phyloP scores from a whole-genome alignment of 2,888 invertebrate species.

The Archips crataeganus region DNA sequence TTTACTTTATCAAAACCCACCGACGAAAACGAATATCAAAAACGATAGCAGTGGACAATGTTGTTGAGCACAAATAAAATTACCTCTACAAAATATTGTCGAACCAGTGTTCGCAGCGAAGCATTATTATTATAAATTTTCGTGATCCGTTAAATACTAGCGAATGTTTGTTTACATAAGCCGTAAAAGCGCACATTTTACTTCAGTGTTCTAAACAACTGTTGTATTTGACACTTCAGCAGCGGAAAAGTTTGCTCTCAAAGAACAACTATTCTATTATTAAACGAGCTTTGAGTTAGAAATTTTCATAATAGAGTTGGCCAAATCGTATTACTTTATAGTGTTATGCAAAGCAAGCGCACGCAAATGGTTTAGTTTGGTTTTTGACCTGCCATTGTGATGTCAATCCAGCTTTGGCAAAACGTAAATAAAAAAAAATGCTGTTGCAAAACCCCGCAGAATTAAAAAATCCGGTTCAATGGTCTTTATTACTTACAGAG shows the following conservation, averaged over 20 bases:
- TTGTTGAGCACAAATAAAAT: too few species aligned
- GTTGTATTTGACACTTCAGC: not conserved
- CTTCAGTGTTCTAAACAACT: not conserved
- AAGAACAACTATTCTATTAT: not conserved
- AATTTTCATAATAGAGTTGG: not conserved
- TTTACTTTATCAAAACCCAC: too few species aligned
- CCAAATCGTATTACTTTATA: not conserved
- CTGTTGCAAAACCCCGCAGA: too few species aligned
- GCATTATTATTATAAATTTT: too few species aligned
- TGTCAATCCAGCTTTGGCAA: not conserved
- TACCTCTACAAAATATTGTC: too few species aligned
- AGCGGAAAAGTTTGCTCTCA: not conserved
- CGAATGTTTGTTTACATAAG: too few species aligned
- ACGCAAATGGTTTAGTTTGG: not conserved
- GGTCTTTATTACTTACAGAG: too few species aligned
- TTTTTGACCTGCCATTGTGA: not conserved
- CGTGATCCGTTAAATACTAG: too few species aligned
- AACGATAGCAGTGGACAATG: too few species aligned
- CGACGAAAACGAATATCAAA: too few species aligned
- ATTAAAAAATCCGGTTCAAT: too few species aligned
- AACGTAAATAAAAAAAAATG: not conserved
- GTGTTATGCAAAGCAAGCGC: not conserved
- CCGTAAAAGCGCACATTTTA: not conserved
- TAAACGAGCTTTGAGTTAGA: not conserved
- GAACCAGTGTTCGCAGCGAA: too few species aligned